Evolutionary conservation across 2,888 invertebrate species (phyloP), one percentile per base, ranked within the genome.

Genomic region (Dicycla oo): DNA sequence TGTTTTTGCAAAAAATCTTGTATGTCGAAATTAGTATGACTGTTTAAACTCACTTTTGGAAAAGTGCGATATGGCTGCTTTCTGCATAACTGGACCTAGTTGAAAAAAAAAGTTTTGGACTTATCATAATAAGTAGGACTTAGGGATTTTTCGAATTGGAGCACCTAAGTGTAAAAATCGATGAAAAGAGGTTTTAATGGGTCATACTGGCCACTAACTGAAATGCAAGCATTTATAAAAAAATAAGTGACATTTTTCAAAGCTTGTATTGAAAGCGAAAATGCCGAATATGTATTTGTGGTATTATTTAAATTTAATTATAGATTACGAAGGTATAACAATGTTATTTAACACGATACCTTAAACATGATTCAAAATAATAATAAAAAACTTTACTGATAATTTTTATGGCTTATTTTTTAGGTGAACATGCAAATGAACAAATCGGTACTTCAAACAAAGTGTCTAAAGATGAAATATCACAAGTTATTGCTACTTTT

Each of bases 401-500:
- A 38, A 30, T 66, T 51, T n/a, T 23, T 34, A 2, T 20, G 67
- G 66, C 8, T 53, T 69, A 58, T 38, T 73, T 91, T 91, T 26
- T 88, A 96, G 96, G 95, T 87, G 93, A 96, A 91, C 92, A 96
- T 93, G 94, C 94, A 30, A 94, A 94, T 86, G 94, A 95, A 84
- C 94, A 94, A 68, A 92, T 95, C 30, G 95, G 94, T 7, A 92
- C 93, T 2, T 90, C 90, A 71, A 92, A 87, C 61, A 94, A 93
- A 87, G 92, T 92, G 43, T 93, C 94, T 10, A 93, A 92, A 20
- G 95, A 95, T 85, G 95, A 96, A 87, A 94, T 96, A 87, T 92
- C 95, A 30, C 92, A 94, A 91, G 95, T 95, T 38, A 95, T 95
- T 56, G 94, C 95, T 51, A 91, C 92, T 40, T 96, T 95, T 89